A percentile compares a stretch with the other conserved stretches of the same genome.
Conservation (phyloP, 2,888 invertebrate species). For the Watsonalla cultraria region DNA sequence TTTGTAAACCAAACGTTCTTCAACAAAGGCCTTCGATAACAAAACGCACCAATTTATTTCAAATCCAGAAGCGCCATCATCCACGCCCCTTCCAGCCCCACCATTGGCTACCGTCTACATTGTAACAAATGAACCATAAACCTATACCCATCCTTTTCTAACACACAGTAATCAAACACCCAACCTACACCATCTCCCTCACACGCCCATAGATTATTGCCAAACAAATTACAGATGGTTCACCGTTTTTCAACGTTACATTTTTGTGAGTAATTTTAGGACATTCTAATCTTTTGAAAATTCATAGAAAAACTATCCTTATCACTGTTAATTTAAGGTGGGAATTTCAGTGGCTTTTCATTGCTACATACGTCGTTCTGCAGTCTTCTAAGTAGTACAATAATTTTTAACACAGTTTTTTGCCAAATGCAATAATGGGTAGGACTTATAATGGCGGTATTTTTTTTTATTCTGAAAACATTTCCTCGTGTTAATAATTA, state of each 20-base stretch:
- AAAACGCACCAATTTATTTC: constrained; percentile 42
- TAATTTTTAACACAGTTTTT: constrained; percentile 68
- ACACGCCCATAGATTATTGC: constrained; percentile 46
- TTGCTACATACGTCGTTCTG: constrained; percentile 24
- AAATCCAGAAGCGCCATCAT: constrained; percentile 38
- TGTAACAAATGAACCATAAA: constrained; percentile 38
- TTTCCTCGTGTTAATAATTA: constrained; percentile 68
- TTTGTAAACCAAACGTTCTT: constrained; percentile 17
- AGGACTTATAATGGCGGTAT: constrained; percentile 55
- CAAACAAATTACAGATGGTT: constrained; percentile 67
- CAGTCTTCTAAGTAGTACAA: constrained; percentile 18
- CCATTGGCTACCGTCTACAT: constrained; percentile 64
- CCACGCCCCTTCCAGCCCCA: constrained; percentile 57
- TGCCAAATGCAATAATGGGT: constrained; percentile 64
- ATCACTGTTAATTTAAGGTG: not conserved
- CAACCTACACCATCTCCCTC: constrained; percentile 39
- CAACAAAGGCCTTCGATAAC: constrained; percentile 23
- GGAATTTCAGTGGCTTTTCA: constrained; percentile 7
- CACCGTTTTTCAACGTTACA: constrained; percentile 64
- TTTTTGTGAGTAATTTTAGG: constrained; percentile 50
- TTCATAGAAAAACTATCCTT: constrained; percentile 22
- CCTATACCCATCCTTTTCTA: constrained; percentile 46
- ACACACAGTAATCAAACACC: constrained; percentile 18
- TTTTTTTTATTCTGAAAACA: constrained; percentile 56
- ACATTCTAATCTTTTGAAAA: constrained; percentile 35